A percentile compares a stretch with the other conserved stretches of the same genome.
These are phyloP conservation scores for Sakesphorus luctuosus DNA, from an alignment of 2,113 vertebrate species.

Conservation along the genomic window DNA sequence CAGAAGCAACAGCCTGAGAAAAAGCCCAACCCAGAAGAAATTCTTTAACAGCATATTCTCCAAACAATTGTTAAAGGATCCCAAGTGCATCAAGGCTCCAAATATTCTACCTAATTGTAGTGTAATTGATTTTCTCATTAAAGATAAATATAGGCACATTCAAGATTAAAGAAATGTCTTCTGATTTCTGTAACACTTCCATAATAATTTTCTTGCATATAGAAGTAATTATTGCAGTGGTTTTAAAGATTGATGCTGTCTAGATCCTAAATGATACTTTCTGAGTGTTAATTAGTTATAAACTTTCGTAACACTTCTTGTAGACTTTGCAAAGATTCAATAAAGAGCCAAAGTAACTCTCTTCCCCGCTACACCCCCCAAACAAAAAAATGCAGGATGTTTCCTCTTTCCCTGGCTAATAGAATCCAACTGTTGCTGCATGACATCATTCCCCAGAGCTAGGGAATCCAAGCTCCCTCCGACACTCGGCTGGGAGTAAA, in stretches of 20 bases:
- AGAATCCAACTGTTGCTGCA: conserved; percentile 76
- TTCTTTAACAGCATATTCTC: background rate
- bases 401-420: conserved; percentile 73
- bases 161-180: background rate
- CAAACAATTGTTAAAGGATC: background rate
- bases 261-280: background rate
- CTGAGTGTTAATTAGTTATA: background rate
- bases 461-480: conserved; percentile 55
- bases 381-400: conserved; percentile 61
- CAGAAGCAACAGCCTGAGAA: background rate
- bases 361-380: background rate
- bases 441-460: conserved; percentile 78
- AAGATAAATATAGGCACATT: background rate
- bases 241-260: background rate
- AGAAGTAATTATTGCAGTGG: background rate
- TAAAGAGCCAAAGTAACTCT: conserved; percentile 21
- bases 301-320: background rate
- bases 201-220: background rate
- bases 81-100: background rate
- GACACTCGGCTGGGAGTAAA: conserved; percentile 27
- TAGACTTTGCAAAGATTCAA: conserved; percentile 33
- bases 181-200: background rate
- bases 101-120: background rate
- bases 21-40: background rate
- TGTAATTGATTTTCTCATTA: conserved; percentile 18